These are phyloP conservation scores for Volucella inflata DNA, from an alignment of 2,888 invertebrate genomes.

Conservation along the genomic window DNA sequence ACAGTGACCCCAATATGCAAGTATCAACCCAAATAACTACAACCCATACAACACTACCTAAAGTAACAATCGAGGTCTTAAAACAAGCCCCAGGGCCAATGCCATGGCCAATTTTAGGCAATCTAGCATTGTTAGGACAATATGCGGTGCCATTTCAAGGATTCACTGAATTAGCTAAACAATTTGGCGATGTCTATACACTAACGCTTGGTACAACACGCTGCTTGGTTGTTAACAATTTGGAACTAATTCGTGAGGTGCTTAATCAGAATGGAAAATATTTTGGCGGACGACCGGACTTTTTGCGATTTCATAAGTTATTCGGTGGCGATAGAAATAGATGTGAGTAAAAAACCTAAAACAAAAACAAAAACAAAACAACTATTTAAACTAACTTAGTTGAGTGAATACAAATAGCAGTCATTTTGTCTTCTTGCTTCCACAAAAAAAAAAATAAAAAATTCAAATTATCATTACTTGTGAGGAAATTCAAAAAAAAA, in stretches of 20 bases:
- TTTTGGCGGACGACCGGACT: slow-evolving; percentile 93
- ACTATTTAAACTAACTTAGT: slow-evolving; percentile 2
- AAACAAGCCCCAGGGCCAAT: slow-evolving; percentile 87
- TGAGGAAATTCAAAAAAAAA: no score
- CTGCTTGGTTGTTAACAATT: slow-evolving; percentile 91
- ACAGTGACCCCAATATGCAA: slow-evolving; percentile 40
- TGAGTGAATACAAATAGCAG: slow-evolving; percentile 20
- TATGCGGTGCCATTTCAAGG: slow-evolving; percentile 88
- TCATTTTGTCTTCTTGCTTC: not conserved
- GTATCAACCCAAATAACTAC: slow-evolving; percentile 2
- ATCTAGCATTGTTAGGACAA: slow-evolving; percentile 87
- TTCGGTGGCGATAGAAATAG: slow-evolving; percentile 94
- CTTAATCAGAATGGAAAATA: slow-evolving; percentile 91
- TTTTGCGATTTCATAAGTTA: slow-evolving; percentile 91
- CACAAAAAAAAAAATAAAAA: not conserved
- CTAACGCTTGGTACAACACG: slow-evolving; percentile 87
- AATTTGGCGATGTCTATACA: slow-evolving; percentile 89
- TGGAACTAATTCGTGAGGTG: slow-evolving; percentile 89
- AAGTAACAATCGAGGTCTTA: slow-evolving; percentile 64
- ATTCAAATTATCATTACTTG: no score
- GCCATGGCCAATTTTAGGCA: slow-evolving; percentile 89
- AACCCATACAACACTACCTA: not conserved
- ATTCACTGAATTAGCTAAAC: slow-evolving; percentile 87
- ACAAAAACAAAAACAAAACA: slow-evolving; percentile 1
- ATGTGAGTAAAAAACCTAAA: slow-evolving; percentile 87